These are phyloP conservation scores for Phoeniculus purpureus DNA, from an alignment of 2,797 vertebrate species.

Conservation along the genomic window DNA sequence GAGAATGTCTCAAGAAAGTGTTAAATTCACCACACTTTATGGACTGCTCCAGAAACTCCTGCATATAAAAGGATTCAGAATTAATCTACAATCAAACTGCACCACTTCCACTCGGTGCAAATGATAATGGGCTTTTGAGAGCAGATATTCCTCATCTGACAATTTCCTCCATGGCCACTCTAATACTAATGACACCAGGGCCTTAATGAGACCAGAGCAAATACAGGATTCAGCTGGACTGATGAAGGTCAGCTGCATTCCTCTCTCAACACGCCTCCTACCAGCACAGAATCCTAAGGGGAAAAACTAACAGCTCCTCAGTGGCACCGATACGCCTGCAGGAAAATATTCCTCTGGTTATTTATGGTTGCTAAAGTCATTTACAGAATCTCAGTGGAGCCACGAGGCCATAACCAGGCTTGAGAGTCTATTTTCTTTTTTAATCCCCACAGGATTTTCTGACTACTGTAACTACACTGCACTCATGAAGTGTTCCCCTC, in stretches of 20 bases:
- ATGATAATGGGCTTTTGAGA: background rate
- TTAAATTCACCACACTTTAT: background rate
- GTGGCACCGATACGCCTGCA: conserved; percentile 9
- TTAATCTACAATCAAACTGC: background rate
- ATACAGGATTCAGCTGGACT: background rate
- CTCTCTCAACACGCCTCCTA: conserved; percentile 8
- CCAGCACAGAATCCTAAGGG: background rate
- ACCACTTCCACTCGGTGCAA: background rate
- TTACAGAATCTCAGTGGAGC: conserved; percentile 20
- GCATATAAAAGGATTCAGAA: background rate
- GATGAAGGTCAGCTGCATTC: conserved; percentile 37
- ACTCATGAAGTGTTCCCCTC: background rate
- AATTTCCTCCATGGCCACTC: background rate
- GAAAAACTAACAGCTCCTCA: conserved; percentile 24
- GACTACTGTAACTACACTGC: background rate
- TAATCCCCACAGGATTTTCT: background rate
- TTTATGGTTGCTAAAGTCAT: conserved; percentile 34
- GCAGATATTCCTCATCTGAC: background rate
- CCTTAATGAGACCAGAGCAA: conserved; percentile 3
- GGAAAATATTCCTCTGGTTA: conserved; percentile 40
- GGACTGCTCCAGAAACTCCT: background rate
- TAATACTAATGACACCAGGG: background rate
- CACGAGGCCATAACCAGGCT: conserved; percentile 12
- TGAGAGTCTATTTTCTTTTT: conserved; percentile 40
- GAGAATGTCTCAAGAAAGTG: background rate